These are phyloP conservation scores for Magallana angulata DNA, from an alignment of 1,140 invertebrate species.

Conservation along the genomic window DNA sequence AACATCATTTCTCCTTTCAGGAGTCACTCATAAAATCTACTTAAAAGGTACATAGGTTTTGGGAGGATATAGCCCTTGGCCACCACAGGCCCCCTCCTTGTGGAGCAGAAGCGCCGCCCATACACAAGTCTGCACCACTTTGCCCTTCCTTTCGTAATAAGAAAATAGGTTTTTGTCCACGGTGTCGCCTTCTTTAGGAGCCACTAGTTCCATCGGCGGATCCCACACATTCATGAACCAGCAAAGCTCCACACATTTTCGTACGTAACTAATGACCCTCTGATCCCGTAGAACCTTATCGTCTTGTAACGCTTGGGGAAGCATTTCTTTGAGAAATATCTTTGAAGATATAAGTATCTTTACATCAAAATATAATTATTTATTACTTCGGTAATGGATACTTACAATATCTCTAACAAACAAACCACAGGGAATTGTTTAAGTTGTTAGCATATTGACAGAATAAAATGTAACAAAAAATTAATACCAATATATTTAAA, in stretches of 20 bases:
- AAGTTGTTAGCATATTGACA: no score
- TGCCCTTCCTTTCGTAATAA: conserved; percentile 1
- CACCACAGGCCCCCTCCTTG: not conserved
- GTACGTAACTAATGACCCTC: not conserved
- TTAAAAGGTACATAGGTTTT: not conserved
- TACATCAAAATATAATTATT: not conserved
- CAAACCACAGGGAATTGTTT: no score
- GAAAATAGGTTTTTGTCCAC: conserved; percentile 22
- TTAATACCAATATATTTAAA: no score
- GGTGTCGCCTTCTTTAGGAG: not conserved
- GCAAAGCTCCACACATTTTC: conserved; percentile 25
- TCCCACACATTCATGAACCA: conserved; percentile 44
- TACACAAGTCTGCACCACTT: not conserved
- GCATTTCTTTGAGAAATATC: not conserved
- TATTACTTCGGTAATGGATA: no score
- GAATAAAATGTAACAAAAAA: no score
- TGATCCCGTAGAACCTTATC: not conserved
- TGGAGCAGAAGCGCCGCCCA: conserved; percentile 25
- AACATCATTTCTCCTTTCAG: no score
- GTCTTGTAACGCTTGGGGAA: not conserved
- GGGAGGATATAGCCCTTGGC: conserved; percentile 15
- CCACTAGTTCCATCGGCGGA: conserved; percentile 32
- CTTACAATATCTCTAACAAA: no score
- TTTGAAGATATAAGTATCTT: not conserved
- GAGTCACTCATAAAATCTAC: no score